Base-by-base conservation (phyloP, 2,888 invertebrate genomes). In the Autographa pulchrina region DNA sequence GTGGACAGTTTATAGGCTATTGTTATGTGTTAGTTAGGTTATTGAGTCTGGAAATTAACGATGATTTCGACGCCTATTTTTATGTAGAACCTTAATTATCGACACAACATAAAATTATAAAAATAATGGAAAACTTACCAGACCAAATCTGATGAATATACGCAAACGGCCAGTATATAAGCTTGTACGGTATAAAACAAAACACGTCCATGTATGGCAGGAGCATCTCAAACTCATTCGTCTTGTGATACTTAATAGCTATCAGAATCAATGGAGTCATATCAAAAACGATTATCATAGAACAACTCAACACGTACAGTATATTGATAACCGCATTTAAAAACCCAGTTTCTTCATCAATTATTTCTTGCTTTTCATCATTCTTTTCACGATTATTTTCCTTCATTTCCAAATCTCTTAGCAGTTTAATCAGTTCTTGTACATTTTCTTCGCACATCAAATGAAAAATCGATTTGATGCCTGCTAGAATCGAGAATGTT, bases 121-220 rank as follows among this genome's bases (percentile, higher is more conserved):
- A 25, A 11, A 41, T 41, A 11, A 13, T 11, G 1, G 6, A 41
- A 16, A 43, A 20, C 76, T 75, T 75, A 91, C 91, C 88, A 74
- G 89, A 82, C 89, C 90, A 90, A 75, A 89, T 80, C 65, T 91
- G 89, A 74, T 89, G 87, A 9, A 89, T 52, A 64, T 90, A 91
- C 16, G 84, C 84, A 68, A 88, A 83, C 13, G 84, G 86, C 90
- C 90, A 91, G 60, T 85, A 88, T 31, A 77, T 83, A 2, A 88
- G 65, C 58, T 90, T 73, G 8, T 86, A 82, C 7, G 91, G 85
- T 41, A 89, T 80, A 62, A 90, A 87, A 0, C 83, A 79, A 80
- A 89, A 91, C 5, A 88, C 83, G 25, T 88, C 86, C 38, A 91
- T 67, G 75, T 88, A 91, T 0, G 89, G 91, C 41, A 91, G 65